A percentile compares a stretch with the other conserved stretches of the same genome.
These are phyloP conservation scores for Sorex maritimensis DNA, from an alignment of 2,797 vertebrate genomes.

Conservation along the genomic window DNA sequence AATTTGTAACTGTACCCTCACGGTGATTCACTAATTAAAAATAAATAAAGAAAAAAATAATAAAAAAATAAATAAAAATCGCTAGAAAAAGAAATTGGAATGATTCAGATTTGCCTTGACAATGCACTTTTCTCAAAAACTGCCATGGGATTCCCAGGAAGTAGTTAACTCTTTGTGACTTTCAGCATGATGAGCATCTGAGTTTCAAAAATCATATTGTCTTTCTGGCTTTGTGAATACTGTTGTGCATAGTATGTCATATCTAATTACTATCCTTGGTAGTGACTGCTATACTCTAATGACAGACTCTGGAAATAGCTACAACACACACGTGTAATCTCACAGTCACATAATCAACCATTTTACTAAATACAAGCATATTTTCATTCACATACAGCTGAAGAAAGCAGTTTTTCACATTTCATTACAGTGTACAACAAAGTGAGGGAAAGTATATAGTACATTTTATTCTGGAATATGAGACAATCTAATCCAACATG, in stretches of 20 bases:
- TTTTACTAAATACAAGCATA: conserved; percentile 94
- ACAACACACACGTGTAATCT: conserved; percentile 90
- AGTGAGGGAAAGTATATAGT: conserved; percentile 89
- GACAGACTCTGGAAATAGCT: conserved; percentile 76
- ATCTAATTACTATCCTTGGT: conserved; percentile 24
- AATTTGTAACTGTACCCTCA: no score
- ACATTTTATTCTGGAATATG: conserved; percentile 90
- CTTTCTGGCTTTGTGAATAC: conserved; percentile 46
- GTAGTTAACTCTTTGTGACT: conserved; percentile 48
- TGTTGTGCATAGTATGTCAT: conserved; percentile 33
- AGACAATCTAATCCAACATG: conserved; percentile 91
- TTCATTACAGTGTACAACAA: conserved; percentile 91
- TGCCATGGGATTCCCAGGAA: conserved; percentile 12
- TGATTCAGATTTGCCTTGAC: conserved; percentile 29
- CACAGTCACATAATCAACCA: conserved; percentile 91
- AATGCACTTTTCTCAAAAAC: conserved; percentile 44
- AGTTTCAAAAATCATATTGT: conserved; percentile 57
- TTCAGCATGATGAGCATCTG: conserved; percentile 40
- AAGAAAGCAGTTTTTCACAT: conserved; percentile 91
- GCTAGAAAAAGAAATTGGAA: background rate
- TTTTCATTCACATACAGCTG: conserved; percentile 92
- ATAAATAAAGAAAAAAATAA: no score
- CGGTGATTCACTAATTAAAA: no score
- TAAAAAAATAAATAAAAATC: no score
- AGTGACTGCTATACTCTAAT: background rate